Evolutionary conservation across 2,797 vertebrate species (phyloP).

Genomic region (Sitta carolinensis): DNA sequence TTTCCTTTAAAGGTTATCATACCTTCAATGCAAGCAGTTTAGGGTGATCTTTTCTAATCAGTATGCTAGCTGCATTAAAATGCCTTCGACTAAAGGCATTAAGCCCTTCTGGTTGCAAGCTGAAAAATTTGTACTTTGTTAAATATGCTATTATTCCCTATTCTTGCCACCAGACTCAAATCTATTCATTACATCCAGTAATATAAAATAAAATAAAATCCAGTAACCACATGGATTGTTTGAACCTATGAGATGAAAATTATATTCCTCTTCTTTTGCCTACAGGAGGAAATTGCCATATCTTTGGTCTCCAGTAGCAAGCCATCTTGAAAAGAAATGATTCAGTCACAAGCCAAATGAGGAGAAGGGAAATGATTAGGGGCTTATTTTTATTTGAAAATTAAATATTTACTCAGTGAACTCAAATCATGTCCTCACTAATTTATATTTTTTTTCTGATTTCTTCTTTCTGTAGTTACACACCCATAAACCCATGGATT

Average conservation of each 20-base stretch:
- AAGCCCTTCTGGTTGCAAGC: not conserved
- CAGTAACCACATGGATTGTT: not conserved
- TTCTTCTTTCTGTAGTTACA: not conserved
- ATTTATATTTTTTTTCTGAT: not conserved
- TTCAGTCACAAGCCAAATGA: not conserved
- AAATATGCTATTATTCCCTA: not conserved
- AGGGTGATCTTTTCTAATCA: not conserved
- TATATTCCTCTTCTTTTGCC: not conserved
- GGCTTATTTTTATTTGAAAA: not conserved
- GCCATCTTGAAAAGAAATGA: not conserved
- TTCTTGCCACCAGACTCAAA: not conserved
- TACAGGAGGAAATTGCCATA: not conserved
- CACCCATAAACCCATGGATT: not conserved
- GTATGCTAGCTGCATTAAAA: not conserved
- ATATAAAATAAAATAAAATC: no score
- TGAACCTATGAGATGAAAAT: not conserved
- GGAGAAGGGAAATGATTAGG: fast-evolving
- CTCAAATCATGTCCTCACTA: not conserved
- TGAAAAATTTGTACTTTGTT: not conserved
- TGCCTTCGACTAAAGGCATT: not conserved
- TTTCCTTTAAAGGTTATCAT: slow-evolving; percentile 28
- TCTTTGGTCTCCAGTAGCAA: not conserved
- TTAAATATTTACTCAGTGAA: not conserved
- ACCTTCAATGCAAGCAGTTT: slow-evolving; percentile 1
- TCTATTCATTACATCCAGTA: not conserved